These are phyloP conservation scores for Ametastegia equiseti DNA, from an alignment of 2,888 invertebrate species.

Conservation along the genomic window DNA sequence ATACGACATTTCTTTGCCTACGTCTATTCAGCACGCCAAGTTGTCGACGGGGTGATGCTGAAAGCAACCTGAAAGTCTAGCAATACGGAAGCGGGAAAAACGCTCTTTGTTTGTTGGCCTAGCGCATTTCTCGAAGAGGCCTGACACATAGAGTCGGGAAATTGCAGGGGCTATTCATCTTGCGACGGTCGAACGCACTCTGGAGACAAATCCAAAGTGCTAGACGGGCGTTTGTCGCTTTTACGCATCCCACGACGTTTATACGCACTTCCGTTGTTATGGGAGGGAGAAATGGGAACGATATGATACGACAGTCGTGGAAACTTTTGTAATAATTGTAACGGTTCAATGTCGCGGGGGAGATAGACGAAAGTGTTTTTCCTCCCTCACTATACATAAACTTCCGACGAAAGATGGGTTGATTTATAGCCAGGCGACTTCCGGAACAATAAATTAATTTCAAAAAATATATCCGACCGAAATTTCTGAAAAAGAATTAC, in stretches of 20 bases:
- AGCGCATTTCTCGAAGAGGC: not conserved
- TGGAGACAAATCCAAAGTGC: constrained; percentile 44
- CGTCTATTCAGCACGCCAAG: constrained; percentile 67
- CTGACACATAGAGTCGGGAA: not conserved
- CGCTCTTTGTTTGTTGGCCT: constrained; percentile 38
- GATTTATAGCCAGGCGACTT: constrained; percentile 22
- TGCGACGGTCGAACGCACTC: constrained; percentile 64
- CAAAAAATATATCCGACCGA: not conserved
- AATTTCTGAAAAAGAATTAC: not conserved
- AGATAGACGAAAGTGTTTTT: constrained; percentile 28
- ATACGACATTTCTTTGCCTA: constrained; percentile 66
- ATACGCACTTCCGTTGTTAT: constrained; percentile 45
- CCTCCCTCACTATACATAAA: constrained; percentile 17
- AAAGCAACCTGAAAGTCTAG: constrained; percentile 65
- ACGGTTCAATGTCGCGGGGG: constrained; percentile 2
- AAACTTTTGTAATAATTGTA: constrained; percentile 46
- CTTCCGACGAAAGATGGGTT: constrained; percentile 27
- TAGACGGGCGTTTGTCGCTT: constrained; percentile 10
- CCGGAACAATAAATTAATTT: constrained; percentile 1
- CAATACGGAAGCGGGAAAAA: constrained; percentile 66
- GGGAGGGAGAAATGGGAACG: constrained; percentile 52
- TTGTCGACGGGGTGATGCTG: constrained; percentile 69
- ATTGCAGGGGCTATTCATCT: constrained; percentile 61
- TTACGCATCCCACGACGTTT: constrained; percentile 20
- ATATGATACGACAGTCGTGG: constrained; percentile 18